Conservation (phyloP, 2,888 invertebrate genomes). For the Panorpa germanica region DNA sequence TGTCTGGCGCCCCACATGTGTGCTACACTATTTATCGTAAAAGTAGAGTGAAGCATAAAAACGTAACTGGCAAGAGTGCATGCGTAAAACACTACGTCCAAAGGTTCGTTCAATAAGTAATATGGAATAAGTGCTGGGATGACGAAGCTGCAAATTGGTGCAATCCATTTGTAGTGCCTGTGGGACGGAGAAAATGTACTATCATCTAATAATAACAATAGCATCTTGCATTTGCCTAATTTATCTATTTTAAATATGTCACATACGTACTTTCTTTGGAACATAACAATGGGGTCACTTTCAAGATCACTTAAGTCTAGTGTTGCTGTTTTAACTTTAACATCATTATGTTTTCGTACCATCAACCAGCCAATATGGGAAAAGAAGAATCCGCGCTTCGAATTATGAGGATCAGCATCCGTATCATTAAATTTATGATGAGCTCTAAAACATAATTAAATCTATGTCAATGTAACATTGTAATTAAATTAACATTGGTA, state of each 20-base stretch:
- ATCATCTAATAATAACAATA: too few relatives aligned
- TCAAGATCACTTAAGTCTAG: constrained; percentile 38
- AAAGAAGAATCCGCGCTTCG: constrained; percentile 45
- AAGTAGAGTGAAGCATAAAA: constrained; percentile 63
- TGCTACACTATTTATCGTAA: constrained; percentile 87
- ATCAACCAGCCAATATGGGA: constrained; percentile 49
- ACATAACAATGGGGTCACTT: constrained; percentile 33
- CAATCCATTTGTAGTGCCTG: too few relatives aligned
- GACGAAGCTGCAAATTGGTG: too few relatives aligned
- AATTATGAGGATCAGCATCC: constrained; percentile 41
- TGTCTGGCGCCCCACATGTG: constrained; percentile 84
- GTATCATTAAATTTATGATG: constrained; percentile 44
- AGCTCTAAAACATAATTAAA: constrained; percentile 32
- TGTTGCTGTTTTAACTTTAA: constrained; percentile 34
- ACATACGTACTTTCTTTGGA: constrained; percentile 40
- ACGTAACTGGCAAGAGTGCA: constrained; percentile 60
- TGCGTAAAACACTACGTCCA: constrained; percentile 57
- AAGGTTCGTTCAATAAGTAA: constrained; percentile 54
- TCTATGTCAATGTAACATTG: constrained; percentile 54
- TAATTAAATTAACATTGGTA: constrained; percentile 1
- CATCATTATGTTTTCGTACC: constrained; percentile 38
- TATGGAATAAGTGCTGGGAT: constrained; percentile 63
- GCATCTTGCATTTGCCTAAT: too few relatives aligned
- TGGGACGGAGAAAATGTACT: constrained; percentile 53
- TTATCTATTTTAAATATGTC: too few relatives aligned